Base-by-base conservation (phyloP, 2,113 vertebrate genomes). In the Calonectris borealis region DNA sequence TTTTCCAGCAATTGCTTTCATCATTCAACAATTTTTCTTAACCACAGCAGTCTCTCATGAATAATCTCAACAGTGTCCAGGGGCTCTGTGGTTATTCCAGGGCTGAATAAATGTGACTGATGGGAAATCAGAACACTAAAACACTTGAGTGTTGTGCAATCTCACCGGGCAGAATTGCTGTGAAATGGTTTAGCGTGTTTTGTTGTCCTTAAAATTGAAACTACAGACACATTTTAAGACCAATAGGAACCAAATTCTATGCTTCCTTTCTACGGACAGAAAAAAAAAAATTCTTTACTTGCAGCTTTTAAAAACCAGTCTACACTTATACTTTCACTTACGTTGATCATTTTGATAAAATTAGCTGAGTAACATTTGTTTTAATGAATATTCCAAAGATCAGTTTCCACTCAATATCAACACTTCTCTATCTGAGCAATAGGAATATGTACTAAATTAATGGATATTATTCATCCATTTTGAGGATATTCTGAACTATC, bases 121-220 rank as follows among this genome's bases (percentile, higher is more conserved):
- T 66, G 82, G 83, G 77, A 94, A 95, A 96, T 89, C 81, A 94
- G 83, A 90, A 77, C 57, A 91, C 44, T 86, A 55, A 78, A 96
- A 78, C 44, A 54, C 60, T 92, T 57, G 34, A 70, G 52, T 1
- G 2, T 57, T 92, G 21, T 84, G 49, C 52, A 95, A 61, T 94
- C 36, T 89, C 31, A 76, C 77, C 62, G 70, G 81, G 68, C 32
- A 94, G 42, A 87, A 87, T 38, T 88, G 75, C 58, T 82, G 70
- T 83, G 78, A 96, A 96, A 87, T 91, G 73, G n/a, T 91, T 79
- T 75, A 82, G 73, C 36, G 46, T 84, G 42, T 95, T 94, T 90
- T 83, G 66, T 61, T 93, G 66, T 87, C 68, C 36, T 88, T 85
- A 72, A 93, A 91, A 77, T 54, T 88, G 70, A 97, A 93, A 82